A percentile compares a stretch with the other conserved stretches of the same genome.
These are phyloP conservation scores for Eucera pruinosa DNA, from an alignment of 2,888 invertebrate species.

Conservation along the genomic window DNA sequence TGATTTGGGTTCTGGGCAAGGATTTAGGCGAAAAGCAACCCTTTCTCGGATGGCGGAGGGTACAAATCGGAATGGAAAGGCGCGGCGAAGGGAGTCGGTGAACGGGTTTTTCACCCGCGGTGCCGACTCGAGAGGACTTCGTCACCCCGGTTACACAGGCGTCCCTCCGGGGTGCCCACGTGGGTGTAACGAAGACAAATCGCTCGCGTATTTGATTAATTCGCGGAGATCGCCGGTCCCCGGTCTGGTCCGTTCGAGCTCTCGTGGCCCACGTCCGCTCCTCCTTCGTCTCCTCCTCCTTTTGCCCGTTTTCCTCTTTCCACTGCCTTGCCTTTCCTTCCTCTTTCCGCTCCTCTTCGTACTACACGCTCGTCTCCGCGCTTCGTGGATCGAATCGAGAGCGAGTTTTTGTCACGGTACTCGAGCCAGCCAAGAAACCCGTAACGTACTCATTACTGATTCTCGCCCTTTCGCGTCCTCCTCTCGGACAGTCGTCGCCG, in stretches of 20 bases:
- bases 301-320: constrained; percentile 10
- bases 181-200: constrained; percentile 83
- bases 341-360: constrained; percentile 18
- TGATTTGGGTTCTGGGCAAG: too few species aligned
- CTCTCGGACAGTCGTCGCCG: constrained; percentile 22
- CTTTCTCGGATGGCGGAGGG: too few species aligned
- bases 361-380: constrained; percentile 11
- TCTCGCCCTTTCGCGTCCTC: constrained; percentile 65
- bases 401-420: constrained; percentile 67
- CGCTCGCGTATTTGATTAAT: constrained; percentile 80
- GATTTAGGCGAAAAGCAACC: too few species aligned
- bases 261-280: constrained; percentile 32
- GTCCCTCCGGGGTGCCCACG: constrained; percentile 77
- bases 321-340: constrained; percentile 29
- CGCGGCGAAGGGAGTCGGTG: constrained; percentile 52
- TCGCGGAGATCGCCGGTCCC: constrained; percentile 69
- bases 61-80: too few species aligned
- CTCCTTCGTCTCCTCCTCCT: constrained; percentile 9
- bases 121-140: constrained; percentile 72
- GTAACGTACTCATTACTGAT: constrained; percentile 71
- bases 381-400: constrained; percentile 70
- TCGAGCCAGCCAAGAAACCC: constrained; percentile 52
- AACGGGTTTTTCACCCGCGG: constrained; percentile 71
- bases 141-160: constrained; percentile 70
- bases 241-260: constrained; percentile 37